Conservation (phyloP, 2,888 invertebrate genomes). For the Mechanitis mazaeus region DNA sequence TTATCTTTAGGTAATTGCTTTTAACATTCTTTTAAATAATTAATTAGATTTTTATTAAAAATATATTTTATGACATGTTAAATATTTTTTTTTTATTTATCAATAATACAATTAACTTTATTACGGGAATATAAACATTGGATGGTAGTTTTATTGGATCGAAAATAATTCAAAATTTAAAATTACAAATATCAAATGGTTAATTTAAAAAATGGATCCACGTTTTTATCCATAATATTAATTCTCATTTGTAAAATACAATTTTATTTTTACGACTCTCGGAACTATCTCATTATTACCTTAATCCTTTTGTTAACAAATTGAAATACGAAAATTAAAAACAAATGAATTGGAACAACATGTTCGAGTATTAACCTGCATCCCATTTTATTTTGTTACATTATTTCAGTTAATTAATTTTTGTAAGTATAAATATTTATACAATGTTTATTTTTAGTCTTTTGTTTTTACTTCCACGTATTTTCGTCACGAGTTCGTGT, state of each 20-base stretch:
- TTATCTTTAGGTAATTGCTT: too few relatives aligned
- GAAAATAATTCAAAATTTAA: too few relatives aligned
- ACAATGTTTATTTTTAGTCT: neutral
- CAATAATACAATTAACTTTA: too few relatives aligned
- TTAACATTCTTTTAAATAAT: too few relatives aligned
- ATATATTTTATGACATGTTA: too few relatives aligned
- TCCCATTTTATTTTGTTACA: neutral
- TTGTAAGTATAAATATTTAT: neutral
- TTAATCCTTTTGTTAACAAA: conserved; percentile 6
- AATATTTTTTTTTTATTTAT: too few relatives aligned
- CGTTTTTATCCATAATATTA: too few relatives aligned
- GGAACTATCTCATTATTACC: neutral
- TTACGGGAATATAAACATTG: too few relatives aligned
- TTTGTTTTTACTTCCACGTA: conserved; percentile 12
- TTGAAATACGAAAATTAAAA: neutral
- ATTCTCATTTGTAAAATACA: neutral
- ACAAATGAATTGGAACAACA: neutral
- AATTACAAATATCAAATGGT: too few relatives aligned
- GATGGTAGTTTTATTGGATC: too few relatives aligned
- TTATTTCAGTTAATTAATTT: neutral
- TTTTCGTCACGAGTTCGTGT: conserved; percentile 29
- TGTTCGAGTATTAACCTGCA: neutral
- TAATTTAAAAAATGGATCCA: too few relatives aligned
- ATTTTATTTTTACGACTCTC: neutral
- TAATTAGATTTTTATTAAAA: too few relatives aligned